A percentile compares a stretch with the other conserved stretches of the same genome.
phyloP scores from a whole-genome alignment of 2,113 vertebrate genomes.

The Gallinago jamesoni region DNA sequence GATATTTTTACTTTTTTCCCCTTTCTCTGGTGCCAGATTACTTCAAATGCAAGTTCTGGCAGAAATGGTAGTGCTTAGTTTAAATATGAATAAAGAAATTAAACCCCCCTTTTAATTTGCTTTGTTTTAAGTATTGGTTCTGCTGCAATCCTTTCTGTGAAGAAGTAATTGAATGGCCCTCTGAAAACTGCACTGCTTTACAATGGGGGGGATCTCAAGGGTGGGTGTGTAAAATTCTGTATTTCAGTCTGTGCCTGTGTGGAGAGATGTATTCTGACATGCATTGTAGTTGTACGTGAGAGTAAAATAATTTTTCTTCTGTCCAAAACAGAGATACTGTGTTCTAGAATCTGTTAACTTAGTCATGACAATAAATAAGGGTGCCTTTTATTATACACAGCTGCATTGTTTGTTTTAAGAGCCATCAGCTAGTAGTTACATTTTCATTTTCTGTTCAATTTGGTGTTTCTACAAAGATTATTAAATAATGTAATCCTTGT shows the following conservation, averaged over 20 bases:
- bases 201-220: background rate
- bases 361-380: conserved; percentile 64
- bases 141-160: conserved; percentile 6
- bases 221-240: conserved; percentile 18
- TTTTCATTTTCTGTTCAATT: conserved; percentile 58
- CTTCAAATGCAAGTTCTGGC: background rate
- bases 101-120: background rate
- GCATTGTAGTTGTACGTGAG: conserved; percentile 42
- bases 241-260: conserved; percentile 18
- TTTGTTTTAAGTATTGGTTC: conserved; percentile 12
- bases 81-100: background rate
- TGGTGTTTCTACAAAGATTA: conserved; percentile 29
- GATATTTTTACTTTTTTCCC: background rate
- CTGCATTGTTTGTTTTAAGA: conserved; percentile 65
- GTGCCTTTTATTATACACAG: conserved; percentile 64
- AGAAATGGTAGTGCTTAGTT: background rate
- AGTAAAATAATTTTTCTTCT: conserved; percentile 62
- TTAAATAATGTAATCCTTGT: conserved; percentile 45
- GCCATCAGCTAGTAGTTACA: conserved; percentile 44
- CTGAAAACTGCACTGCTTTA: conserved; percentile 49
- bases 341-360: conserved; percentile 56
- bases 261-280: conserved; percentile 27
- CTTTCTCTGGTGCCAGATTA: background rate
- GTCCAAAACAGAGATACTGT: conserved; percentile 50
- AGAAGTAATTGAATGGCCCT: conserved; percentile 41